A percentile compares a stretch with the other conserved stretches of the same genome.
phyloP scores from a whole-genome alignment of 2,797 vertebrate genomes.

The Melanotaenia trifasciata region DNA sequence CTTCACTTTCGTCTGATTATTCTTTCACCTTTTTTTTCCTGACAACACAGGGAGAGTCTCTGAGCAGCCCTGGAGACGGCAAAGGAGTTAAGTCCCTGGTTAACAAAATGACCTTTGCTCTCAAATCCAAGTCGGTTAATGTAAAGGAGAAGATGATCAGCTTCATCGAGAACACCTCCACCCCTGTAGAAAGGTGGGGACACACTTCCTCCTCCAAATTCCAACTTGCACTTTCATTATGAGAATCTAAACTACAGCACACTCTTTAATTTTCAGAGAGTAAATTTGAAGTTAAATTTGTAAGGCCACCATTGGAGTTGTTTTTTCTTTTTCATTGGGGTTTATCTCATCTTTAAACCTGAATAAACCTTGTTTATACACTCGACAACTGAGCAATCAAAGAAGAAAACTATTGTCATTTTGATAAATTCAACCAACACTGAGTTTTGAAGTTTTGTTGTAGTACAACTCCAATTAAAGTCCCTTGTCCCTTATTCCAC shows the following conservation, averaged over 20 bases:
- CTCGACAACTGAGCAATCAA: not conserved
- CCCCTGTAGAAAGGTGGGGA: slow-evolving; percentile 95
- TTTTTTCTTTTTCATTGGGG: not conserved
- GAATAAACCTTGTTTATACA: too few relatives aligned
- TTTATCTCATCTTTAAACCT: not conserved
- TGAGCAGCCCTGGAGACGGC: slow-evolving; percentile 89
- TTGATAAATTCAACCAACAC: not conserved
- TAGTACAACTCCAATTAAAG: slow-evolving; percentile 60
- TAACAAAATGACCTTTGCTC: slow-evolving; percentile 98
- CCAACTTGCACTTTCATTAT: not conserved
- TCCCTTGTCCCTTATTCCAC: slow-evolving; percentile 87
- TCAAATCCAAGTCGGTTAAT: slow-evolving; percentile 97
- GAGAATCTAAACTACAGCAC: not conserved
- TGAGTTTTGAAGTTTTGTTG: slow-evolving; percentile 8
- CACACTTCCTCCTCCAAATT: not conserved
- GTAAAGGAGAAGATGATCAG: slow-evolving; percentile 99
- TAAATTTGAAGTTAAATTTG: not conserved
- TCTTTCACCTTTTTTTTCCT: rapidly evolving
- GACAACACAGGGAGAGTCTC: slow-evolving; percentile 76
- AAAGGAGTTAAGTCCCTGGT: slow-evolving; percentile 97
- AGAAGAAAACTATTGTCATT: slow-evolving; percentile 1
- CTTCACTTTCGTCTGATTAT: not conserved
- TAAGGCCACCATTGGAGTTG: too few relatives aligned
- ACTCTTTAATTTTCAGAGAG: not conserved
- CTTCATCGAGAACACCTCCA: slow-evolving; percentile 98